Base-by-base conservation (phyloP, 2,797 vertebrate genomes). In the Eulemur albifrons region DNA sequence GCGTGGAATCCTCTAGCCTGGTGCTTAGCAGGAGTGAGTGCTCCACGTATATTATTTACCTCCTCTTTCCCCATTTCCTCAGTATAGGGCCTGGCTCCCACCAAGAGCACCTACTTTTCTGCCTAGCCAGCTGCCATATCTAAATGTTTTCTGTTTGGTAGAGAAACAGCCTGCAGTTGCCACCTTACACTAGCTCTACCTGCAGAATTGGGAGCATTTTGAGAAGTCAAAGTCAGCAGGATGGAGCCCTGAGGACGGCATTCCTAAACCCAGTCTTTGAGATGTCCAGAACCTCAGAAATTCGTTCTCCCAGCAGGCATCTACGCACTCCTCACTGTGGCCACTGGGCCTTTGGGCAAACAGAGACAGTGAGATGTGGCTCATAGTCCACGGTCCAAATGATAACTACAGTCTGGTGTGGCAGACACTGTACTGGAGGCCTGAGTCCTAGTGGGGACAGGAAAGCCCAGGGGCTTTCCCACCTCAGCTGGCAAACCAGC, bases 81-180 rank as follows among this genome's bases (percentile, higher is more conserved):
- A 11, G 32, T 20, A 0, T 2, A 4, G 70, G 63, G 69, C 10
- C 77, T 59, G 14, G 32, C 18, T 75, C 52, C 84, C 63, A 30
- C 11, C 72, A 12, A 5, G 4, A 48, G 79, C 76, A 23, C 45
- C 25, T 25, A 35, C 65, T 88, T 86, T 87, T 43, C 63, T 59
- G 75, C 50, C n/a, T 67, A 69, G 50, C 79, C 90, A 76, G 75
- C 83, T 89, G 87, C 90, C 25, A 5, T 45, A 67, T 69, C 69
- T 52, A 30, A 79, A 35, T 48, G 76, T 81, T 76, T 86, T 75
- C 93, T 77, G 4, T 50, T 48, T 79, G n/a, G 48, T 48, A 88
- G 80, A 87, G 89, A 67, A 93, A 70, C 20, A 76, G 54, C 72
- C n/a, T 92, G 77, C 35, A 11, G 54, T 73, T 45, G 15, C 43